Conservation (phyloP, 2,113 vertebrate genomes). For the Meleagris gallopavo region DNA sequence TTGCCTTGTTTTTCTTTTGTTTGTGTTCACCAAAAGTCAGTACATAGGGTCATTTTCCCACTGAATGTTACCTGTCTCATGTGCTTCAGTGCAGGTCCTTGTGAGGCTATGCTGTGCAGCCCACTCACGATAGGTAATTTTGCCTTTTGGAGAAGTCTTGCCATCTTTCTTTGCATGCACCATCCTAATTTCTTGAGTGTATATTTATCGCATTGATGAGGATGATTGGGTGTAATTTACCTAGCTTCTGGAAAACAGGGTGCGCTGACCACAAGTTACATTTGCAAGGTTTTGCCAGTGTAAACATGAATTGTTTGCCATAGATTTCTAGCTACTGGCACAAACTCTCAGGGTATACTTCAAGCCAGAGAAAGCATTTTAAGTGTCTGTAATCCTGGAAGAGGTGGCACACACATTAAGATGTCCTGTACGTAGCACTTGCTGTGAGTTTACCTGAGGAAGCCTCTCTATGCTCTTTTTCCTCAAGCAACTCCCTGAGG, state of each 20-base stretch:
- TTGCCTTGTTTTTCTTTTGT: neutral
- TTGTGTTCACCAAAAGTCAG: fast-evolving
- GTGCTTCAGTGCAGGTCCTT: neutral
- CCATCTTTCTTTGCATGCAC: neutral
- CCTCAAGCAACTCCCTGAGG: neutral
- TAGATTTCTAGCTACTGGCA: neutral
- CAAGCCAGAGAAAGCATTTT: neutral
- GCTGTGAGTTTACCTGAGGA: neutral
- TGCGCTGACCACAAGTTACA: fast-evolving
- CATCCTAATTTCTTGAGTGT: neutral
- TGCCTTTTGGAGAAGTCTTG: neutral
- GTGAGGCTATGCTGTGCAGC: neutral
- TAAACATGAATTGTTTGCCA: neutral
- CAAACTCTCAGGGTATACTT: neutral
- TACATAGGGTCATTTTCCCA: neutral
- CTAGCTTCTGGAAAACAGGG: neutral
- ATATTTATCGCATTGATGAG: fast-evolving
- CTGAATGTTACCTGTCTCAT: neutral
- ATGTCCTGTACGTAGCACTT: neutral
- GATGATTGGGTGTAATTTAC: neutral
- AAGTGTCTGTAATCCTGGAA: neutral
- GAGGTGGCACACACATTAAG: fast-evolving
- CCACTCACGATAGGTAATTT: neutral
- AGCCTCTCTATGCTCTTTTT: neutral
- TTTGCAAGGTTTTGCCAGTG: neutral